Base-by-base conservation (phyloP, 2,888 invertebrate genomes). In the Rhogogaster chlorosoma region DNA sequence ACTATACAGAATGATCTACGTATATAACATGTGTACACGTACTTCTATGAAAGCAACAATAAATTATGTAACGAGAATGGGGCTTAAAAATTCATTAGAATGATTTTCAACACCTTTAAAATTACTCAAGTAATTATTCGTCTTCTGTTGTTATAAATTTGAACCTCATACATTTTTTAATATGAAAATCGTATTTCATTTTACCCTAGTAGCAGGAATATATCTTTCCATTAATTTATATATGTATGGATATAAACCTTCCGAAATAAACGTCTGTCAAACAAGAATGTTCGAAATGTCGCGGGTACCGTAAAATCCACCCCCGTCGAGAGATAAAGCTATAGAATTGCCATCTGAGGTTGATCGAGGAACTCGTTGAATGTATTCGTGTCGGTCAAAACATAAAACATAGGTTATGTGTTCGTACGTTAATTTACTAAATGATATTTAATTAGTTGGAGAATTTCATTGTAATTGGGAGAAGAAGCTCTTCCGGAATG, bases 11-110 rank as follows among this genome's bases (percentile, higher is more conserved):
- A 75, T 75, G 36, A 75, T 45, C 75, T 42, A 26, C 22, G 26
- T 61, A 57, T 61, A 61, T 71, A 71, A 29, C 70, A 38, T 38
- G 70, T 71, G 36, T 70, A 26, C 22, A 42, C 45, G 73, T 75
- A 75, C 18, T 45, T 45, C 45, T 75, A 45, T 75, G 75, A 75
- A 75, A 75, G 45, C 75, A 42, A 75, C 45, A 70, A 75, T 75
- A 75, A 75, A 75, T 75, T 26, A 75, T 42, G 75, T 75, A 75
- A 75, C 42, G 15, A 75, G 26, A 75, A 75, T 75, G 10, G 10
- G 2, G 26, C 26, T 22, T 61, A 61, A 10, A 7, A 26, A 61
- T 61, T 61, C 26, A 22, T 22, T 12, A 2, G 26, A 26, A 61
- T 26, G 9, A 61, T 61, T 12, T 26, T 10, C 10, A 26, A 26